These are phyloP conservation scores for Tipula helvola DNA, from an alignment of 2,888 invertebrate genomes.

Conservation along the genomic window DNA sequence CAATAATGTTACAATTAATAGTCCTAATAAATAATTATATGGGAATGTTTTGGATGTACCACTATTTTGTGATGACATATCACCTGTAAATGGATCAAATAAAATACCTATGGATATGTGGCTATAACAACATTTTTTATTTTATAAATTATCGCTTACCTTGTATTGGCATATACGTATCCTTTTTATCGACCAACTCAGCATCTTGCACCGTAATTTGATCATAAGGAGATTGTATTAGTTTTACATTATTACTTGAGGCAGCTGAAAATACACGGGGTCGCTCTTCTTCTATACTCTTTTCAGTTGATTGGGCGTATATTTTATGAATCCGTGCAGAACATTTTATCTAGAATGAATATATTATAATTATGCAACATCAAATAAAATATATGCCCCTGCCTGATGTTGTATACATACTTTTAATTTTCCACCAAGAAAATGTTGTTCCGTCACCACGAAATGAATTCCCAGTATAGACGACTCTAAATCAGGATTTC, in stretches of 20 bases:
- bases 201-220: slow-evolving; percentile 30
- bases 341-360: slow-evolving; percentile 41
- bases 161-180: slow-evolving; percentile 32
- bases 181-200: slow-evolving; percentile 29
- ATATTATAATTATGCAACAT: neutral
- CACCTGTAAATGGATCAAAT: slow-evolving; percentile 22
- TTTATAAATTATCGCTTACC: slow-evolving; percentile 21
- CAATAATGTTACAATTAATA: neutral
- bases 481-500: slow-evolving; percentile 35
- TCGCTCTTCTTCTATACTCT: slow-evolving; percentile 47
- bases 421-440: slow-evolving; percentile 41
- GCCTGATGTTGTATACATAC: slow-evolving; percentile 21
- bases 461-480: slow-evolving; percentile 41
- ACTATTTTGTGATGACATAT: slow-evolving; percentile 23
- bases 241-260: slow-evolving; percentile 26
- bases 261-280: slow-evolving; percentile 19
- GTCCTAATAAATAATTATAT: neutral
- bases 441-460: slow-evolving; percentile 39
- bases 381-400: too few relatives aligned
- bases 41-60: slow-evolving; percentile 13
- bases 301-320: slow-evolving; percentile 54
- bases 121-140: too few relatives aligned
- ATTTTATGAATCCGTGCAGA: slow-evolving; percentile 51
- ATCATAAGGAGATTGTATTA: slow-evolving; percentile 28
- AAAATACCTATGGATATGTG: neutral